Percentiles rank a stretch among this genome's conserved stretches.
These are phyloP conservation scores for Silurus lanzhouensis DNA, from an alignment of 2,797 vertebrate genomes.

Conservation along the genomic window DNA sequence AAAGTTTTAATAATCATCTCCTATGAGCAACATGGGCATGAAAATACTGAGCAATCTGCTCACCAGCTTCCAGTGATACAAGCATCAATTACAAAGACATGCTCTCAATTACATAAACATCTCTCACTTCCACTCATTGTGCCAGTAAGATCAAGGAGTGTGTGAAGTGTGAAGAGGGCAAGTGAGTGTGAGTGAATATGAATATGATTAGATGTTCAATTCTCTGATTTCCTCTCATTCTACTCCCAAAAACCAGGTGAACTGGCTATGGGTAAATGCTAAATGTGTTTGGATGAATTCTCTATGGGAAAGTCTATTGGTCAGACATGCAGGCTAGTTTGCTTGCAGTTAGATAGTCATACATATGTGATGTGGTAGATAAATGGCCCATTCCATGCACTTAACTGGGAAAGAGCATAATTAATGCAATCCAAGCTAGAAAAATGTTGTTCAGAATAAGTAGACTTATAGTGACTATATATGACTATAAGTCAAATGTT, in stretches of 20 bases:
- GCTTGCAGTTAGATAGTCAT: not conserved
- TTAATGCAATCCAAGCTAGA: not conserved
- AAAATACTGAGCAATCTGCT: slow-evolving; percentile 26
- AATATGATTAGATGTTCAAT: not conserved
- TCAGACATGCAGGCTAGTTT: not conserved
- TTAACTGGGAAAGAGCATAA: not conserved
- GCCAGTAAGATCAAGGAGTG: slow-evolving; percentile 12
- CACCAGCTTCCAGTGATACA: slow-evolving; percentile 9
- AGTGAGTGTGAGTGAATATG: not conserved
- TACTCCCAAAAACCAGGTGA: not conserved
- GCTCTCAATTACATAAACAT: slow-evolving; percentile 18
- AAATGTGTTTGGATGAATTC: not conserved
- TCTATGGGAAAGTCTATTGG: not conserved
- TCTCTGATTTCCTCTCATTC: not conserved
- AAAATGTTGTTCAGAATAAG: not conserved
- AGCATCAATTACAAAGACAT: slow-evolving; percentile 19
- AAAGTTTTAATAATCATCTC: not conserved
- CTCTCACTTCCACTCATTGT: slow-evolving; percentile 5
- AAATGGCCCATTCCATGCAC: not conserved
- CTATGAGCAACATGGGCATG: not conserved
- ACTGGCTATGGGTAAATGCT: not conserved
- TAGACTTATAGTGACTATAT: too few relatives aligned
- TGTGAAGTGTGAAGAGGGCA: slow-evolving; percentile 7
- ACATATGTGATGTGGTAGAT: not conserved
- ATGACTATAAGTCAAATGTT: too few relatives aligned